phyloP scores from a whole-genome alignment of 2,797 vertebrate genomes.

The Malacoraja senta region DNA sequence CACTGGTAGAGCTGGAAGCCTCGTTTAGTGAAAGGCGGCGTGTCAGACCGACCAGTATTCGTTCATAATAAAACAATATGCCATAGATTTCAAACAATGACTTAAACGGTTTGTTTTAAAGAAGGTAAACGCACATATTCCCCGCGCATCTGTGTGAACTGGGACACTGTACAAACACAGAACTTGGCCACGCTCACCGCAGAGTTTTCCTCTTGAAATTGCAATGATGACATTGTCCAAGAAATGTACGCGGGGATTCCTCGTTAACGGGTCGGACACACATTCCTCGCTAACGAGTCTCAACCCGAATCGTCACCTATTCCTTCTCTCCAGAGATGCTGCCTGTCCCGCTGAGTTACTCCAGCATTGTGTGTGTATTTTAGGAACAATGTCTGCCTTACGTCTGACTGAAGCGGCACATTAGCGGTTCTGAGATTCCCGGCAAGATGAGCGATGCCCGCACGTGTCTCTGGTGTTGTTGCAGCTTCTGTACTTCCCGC shows the following conservation, averaged over 20 bases:
- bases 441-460: too few relatives aligned
- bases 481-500: too few relatives aligned
- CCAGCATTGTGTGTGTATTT: too few relatives aligned
- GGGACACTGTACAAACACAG: background rate
- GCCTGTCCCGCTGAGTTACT: too few relatives aligned
- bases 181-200: background rate
- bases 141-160: background rate
- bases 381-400: too few relatives aligned
- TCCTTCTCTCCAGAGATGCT: too few relatives aligned
- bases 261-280: background rate
- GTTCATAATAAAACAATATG: background rate
- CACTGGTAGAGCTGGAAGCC: background rate
- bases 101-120: background rate
- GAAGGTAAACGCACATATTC: background rate
- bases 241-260: background rate
- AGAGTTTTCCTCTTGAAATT: background rate
- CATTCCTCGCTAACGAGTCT: too few relatives aligned
- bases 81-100: background rate
- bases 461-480: too few relatives aligned
- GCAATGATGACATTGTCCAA: background rate
- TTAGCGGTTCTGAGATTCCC: too few relatives aligned
- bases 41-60: background rate
- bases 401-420: too few relatives aligned
- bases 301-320: too few relatives aligned
- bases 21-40: background rate